Conservation (phyloP, 2,797 vertebrate genomes). For the Dendrocincla tyrannina region DNA sequence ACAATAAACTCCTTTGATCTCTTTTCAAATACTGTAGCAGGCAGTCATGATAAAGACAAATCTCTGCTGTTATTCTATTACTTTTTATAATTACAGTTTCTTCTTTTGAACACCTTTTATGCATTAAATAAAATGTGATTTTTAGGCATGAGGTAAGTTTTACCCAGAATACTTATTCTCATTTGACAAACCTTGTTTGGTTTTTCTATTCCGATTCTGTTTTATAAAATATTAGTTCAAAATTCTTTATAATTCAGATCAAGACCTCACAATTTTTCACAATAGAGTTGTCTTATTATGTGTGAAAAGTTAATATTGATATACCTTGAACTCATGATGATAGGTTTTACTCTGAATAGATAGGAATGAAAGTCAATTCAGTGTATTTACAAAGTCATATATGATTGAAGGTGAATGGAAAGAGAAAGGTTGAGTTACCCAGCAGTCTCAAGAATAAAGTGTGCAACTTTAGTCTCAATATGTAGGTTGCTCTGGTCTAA, state of each 20-base stretch:
- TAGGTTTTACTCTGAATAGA: background rate
- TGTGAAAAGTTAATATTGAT: background rate
- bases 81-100: background rate
- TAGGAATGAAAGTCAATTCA: background rate
- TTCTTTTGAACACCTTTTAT: background rate
- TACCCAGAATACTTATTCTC: background rate
- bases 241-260: background rate
- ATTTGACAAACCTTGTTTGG: background rate
- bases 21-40: background rate
- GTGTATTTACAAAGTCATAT: background rate
- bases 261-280: background rate
- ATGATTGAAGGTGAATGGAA: background rate
- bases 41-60: background rate
- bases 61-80: background rate
- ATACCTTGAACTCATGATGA: background rate
- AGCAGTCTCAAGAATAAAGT: background rate
- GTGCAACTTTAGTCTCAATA: background rate
- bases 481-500: background rate
- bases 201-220: background rate
- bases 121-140: background rate
- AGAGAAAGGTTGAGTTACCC: background rate
- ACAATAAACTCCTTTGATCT: background rate
- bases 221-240: background rate
- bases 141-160: background rate
- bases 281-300: background rate